Evolutionary conservation across 2,888 invertebrate genomes (phyloP), one percentile per base, ranked within the genome.

Genomic region (Drosophila kuntzei): DNA sequence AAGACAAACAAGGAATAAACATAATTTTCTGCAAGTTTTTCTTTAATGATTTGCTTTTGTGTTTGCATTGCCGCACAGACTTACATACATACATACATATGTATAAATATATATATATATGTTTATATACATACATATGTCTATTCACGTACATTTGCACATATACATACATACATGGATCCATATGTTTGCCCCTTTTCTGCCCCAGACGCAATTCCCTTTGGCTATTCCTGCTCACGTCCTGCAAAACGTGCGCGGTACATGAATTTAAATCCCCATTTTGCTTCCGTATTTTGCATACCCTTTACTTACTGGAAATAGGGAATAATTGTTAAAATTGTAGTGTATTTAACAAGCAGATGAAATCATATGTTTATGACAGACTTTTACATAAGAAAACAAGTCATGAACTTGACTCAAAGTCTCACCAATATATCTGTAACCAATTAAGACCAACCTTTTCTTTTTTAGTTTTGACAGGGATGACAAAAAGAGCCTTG

Each of bases 21-120:
- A 80, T 73, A 79, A 79, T 79, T 74, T 69, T 68, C 47, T 43
- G 54, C 64, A 74, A 69, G 83, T 73, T 79, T 80, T 79, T 70
- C 70, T 70, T 82, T 73, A 68, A 74, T 74, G 65, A 74, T 74
- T 74, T 59, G 74, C 55, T 62, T 73, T 70, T 69, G 64, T 79
- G 76, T 79, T 72, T 80, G 50, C 67, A 64, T 62, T 58, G 60
- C 44, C 57, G 29, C n/a, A 55, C 44, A 53, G 25, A 60, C 43
- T 46, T 20, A 36, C 22, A 46, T 39, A 57, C 16, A 39, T 11
- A 54, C 36, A 36, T 8, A 39, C 32, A 55, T 49, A 50, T n/a
- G 14, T 47, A 54, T 18, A 44, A 2, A 18, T 18, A 14, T 37
- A 16, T 14, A 6, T 11, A 14, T 16, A 51, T 16, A 27, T 36